Evolutionary conservation across 2,113 vertebrate species (phyloP), one percentile per base, ranked within the genome.

Genomic region (Saguinus imperator): DNA sequence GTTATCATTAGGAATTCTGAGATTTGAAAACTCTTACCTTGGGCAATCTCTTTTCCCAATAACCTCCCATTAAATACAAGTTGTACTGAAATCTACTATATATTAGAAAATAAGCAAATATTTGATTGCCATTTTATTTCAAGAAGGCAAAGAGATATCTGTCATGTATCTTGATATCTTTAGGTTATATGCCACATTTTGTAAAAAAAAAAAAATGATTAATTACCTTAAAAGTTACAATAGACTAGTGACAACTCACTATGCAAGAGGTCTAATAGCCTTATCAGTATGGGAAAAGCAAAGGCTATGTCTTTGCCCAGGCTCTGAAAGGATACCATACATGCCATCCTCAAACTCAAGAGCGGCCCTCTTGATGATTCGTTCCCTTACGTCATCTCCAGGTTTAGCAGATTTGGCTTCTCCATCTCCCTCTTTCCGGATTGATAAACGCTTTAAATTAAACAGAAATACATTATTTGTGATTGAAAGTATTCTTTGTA

Each of bases 261-360:
- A 10, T 25, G 32, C 52, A 91, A 55, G 29, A 77, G 43, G 17
- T 20, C 92, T 18, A 43, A 32, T 5, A 14, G 17, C 14, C 25
- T 14, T 23, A 66, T 25, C 3, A 35, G 11, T 6, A 7, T 8
- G 25, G 70, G 32, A 55, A 40, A 84, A 70, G 8, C 3, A 6
- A 84, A 25, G 29, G 5, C 50, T 43, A 4, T 0, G 3, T 27
- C 80, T 72, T 23, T 11, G 9, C 5, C 20, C 20, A 2, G n/a
- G 7, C 29, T 9, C 80, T 27, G 20, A 87, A 88, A 27, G 99
- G 99, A 99, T 99, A 99, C 99, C 99, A 88, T 99, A 99, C 99
- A 99, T 99, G 97, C 99, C 99, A n/a, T 99, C 99, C 80, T 99
- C 98, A 98, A 99, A 99, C 98, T 99, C 99, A 55, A 99, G 99